Conservation (phyloP, 1,140 invertebrate species). For the Megalonaias nervosa region DNA sequence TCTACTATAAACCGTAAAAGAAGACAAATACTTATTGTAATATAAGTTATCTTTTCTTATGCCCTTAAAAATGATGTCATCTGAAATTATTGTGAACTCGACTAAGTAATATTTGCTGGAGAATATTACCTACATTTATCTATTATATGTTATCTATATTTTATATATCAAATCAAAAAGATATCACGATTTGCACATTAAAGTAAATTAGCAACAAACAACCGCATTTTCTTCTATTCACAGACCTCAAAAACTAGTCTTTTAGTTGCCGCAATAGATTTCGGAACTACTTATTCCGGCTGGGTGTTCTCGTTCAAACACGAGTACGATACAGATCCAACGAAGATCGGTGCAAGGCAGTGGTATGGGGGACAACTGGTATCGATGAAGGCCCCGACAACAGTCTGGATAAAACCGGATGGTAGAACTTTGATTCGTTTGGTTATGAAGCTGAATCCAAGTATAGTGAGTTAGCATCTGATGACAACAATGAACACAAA, state of each 20-base stretch:
- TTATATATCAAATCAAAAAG: too few species aligned
- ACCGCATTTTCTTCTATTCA: too few species aligned
- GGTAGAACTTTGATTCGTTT: slow-evolving; percentile 9
- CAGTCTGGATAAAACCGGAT: slow-evolving; percentile 11
- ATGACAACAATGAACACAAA: not conserved
- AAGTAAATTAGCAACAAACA: too few species aligned
- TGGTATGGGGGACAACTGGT: slow-evolving; percentile 6
- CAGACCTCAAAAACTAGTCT: not conserved
- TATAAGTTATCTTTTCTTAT: too few species aligned
- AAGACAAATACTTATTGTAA: too few species aligned
- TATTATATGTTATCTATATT: too few species aligned
- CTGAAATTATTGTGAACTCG: too few species aligned
- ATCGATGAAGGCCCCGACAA: slow-evolving; percentile 7
- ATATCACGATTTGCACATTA: too few species aligned
- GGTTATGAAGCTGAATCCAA: slow-evolving; percentile 13
- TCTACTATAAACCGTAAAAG: too few species aligned
- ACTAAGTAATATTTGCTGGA: too few species aligned
- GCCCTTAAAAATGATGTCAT: too few species aligned
- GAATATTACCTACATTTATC: too few species aligned
- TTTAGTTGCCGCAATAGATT: slow-evolving; percentile 12
- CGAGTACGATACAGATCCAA: slow-evolving; percentile 10
- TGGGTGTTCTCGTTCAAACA: slow-evolving; percentile 19
- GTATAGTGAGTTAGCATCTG: not conserved
- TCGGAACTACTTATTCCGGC: slow-evolving; percentile 15
- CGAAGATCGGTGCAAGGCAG: slow-evolving; percentile 5